Percentiles rank a stretch among this genome's conserved stretches.
These are phyloP conservation scores for Acleris emargana DNA, from an alignment of 2,888 invertebrate species.

Conservation along the genomic window DNA sequence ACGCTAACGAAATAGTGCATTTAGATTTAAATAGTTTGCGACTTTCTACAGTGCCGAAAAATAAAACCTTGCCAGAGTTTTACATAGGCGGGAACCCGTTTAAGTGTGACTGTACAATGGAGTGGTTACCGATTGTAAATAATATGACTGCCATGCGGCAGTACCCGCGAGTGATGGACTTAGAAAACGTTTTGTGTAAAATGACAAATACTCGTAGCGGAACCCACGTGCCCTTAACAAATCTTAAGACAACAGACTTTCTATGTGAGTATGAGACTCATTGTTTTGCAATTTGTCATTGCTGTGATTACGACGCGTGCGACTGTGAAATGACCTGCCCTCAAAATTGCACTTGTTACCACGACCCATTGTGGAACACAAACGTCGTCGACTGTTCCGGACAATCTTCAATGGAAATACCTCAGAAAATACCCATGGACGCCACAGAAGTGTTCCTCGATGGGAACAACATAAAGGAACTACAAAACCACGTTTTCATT, in stretches of 20 bases:
- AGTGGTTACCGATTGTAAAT: constrained; percentile 96
- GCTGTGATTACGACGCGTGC: constrained; percentile 98
- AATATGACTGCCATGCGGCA: constrained; percentile 92
- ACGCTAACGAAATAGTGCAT: constrained; percentile 92
- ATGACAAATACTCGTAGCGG: constrained; percentile 93
- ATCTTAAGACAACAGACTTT: constrained; percentile 92
- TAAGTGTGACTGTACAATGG: constrained; percentile 97
- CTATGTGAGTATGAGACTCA: constrained; percentile 96
- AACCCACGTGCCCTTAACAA: constrained; percentile 89
- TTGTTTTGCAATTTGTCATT: constrained; percentile 97
- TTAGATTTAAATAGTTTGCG: constrained; percentile 92
- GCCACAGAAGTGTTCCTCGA: constrained; percentile 96
- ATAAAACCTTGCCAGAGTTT: constrained; percentile 92
- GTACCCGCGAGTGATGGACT: constrained; percentile 94
- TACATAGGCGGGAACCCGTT: constrained; percentile 97
- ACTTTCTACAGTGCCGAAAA: constrained; percentile 88
- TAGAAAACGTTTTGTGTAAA: constrained; percentile 94
- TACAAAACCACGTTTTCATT: constrained; percentile 94
- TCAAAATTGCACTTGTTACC: constrained; percentile 96
- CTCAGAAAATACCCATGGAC: constrained; percentile 95
- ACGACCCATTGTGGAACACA: constrained; percentile 96
- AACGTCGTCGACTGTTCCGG: constrained; percentile 96
- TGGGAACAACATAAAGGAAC: constrained; percentile 92
- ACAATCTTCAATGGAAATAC: constrained; percentile 90
- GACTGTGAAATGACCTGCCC: constrained; percentile 99